Evolutionary conservation across 2,888 invertebrate genomes (phyloP), one percentile per base, ranked within the genome.

Genomic region (Lasioglossum lativentre): DNA sequence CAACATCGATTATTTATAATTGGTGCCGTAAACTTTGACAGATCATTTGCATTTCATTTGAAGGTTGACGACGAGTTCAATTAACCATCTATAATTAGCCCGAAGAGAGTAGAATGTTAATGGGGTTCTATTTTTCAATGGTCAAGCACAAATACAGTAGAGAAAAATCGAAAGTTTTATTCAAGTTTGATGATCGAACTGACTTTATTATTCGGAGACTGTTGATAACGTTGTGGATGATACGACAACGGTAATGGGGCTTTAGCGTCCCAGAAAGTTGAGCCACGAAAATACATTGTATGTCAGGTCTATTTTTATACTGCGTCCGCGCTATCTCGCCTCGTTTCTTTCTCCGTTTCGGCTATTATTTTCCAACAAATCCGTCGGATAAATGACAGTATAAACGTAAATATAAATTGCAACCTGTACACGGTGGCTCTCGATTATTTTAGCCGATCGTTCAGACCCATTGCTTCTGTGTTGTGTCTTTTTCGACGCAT

Each of bases 401-500:
- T 1, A 27, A 59, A 23, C 23, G 52, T 52, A 1, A 10, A 52
- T 52, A n/a, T 23, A 23, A 52, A 52, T n/a, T n/a, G 52, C 52
- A n/a, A 10, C 3, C 23, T 52, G 52, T 27, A 5, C 59, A 12
- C 27, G 4, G 0, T 59, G 8, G 23, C 2, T 16, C 14, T 2
- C 59, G 27, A 59, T 30, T 59, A 27, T 27, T 59, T 30, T 14
- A n/a, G 27, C 0, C 27, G 27, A 12, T 27, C 59, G 27, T 59
- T 16, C 14, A 27, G 27, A 52, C 56, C 82, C 71, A 70, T 80
- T 80, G 73, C 77, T 79, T 78, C 76, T 82, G 88, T 87, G 88
- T 87, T 86, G 87, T 86, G 79, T 85, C 88, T 91, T 91, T 90
- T 92, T 92, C 90, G 91, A 87, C 90, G 80, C 74, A 80, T 86